Percentiles rank a stretch among this genome's conserved stretches.
Evolutionary conservation across 2,888 invertebrate genomes (phyloP).

Genomic region (Nomada flava): DNA sequence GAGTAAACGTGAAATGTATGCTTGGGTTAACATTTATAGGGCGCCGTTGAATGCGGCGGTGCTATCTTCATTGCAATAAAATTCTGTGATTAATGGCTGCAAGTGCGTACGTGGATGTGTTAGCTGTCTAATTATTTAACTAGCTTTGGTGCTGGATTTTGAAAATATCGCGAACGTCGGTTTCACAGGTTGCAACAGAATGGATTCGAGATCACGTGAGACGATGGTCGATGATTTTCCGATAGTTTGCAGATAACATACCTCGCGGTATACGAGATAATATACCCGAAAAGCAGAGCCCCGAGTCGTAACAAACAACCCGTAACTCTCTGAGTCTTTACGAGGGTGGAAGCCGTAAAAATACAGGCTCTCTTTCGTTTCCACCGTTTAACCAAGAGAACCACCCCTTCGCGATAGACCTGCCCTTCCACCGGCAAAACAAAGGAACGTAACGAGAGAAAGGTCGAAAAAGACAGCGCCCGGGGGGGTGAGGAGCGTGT

Average conservation of each 20-base stretch:
- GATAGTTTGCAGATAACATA: not conserved
- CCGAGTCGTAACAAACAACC: conserved; percentile 79
- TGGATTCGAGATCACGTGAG: not conserved
- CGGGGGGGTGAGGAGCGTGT: conserved; percentile 73
- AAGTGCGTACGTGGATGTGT: too few species aligned
- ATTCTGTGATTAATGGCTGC: too few species aligned
- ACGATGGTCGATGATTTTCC: not conserved
- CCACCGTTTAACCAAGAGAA: conserved; percentile 70
- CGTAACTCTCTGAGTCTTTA: conserved; percentile 83
- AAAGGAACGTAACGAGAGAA: conserved; percentile 35
- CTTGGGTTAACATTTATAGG: too few species aligned
- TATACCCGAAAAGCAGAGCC: conserved; percentile 77
- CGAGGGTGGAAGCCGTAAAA: conserved; percentile 81
- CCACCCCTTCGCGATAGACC: conserved; percentile 63
- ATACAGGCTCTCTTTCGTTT: conserved; percentile 75
- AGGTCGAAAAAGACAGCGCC: conserved; percentile 27
- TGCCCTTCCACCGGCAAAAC: conserved; percentile 50
- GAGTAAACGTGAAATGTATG: too few species aligned
- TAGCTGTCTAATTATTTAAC: too few species aligned
- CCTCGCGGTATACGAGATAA: conserved; percentile 56
- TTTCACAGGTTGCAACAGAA: too few species aligned
- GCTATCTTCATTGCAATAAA: too few species aligned
- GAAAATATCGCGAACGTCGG: too few species aligned
- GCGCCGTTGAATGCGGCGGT: too few species aligned
- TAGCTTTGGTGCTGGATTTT: too few species aligned